Percentiles rank a stretch among this genome's conserved stretches.
Evolutionary conservation across 1,140 invertebrate genomes (phyloP).

Genomic region (Tyrophagus putrescentiae): DNA sequence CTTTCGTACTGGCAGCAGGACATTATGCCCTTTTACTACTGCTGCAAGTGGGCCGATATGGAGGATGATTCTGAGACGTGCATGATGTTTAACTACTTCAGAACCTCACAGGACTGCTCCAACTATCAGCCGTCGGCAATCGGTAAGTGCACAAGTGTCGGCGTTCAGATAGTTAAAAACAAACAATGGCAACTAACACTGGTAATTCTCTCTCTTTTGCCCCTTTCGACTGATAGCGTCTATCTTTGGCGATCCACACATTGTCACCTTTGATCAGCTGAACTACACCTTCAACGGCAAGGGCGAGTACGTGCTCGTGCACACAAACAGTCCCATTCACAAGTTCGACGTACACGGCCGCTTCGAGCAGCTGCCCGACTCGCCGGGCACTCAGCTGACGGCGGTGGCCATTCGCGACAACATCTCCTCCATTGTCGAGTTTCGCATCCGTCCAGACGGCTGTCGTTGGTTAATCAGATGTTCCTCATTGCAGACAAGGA

Average conservation of each 20-base stretch:
- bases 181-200: too few relatives aligned
- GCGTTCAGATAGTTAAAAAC: not conserved
- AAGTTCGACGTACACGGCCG: slow-evolving; percentile 65
- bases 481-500: slow-evolving; percentile 73
- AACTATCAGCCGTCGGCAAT: slow-evolving; percentile 79
- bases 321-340: slow-evolving; percentile 54
- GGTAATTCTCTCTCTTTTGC: not conserved
- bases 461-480: slow-evolving; percentile 78
- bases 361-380: slow-evolving; percentile 54
- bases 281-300: slow-evolving; percentile 87
- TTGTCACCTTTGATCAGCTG: slow-evolving; percentile 76
- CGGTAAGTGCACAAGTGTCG: slow-evolving; percentile 35
- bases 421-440: slow-evolving; percentile 65
- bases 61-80: slow-evolving; percentile 80
- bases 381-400: slow-evolving; percentile 68
- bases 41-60: slow-evolving; percentile 72
- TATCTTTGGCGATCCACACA: slow-evolving; percentile 81
- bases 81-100: slow-evolving; percentile 71
- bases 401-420: slow-evolving; percentile 54
- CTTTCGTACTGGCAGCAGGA: slow-evolving; percentile 90
- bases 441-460: slow-evolving; percentile 57
- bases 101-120: slow-evolving; percentile 84
- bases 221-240: slow-evolving; percentile 5
- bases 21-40: slow-evolving; percentile 77
- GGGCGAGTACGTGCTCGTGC: slow-evolving; percentile 76